Conservation (phyloP, 2,888 invertebrate genomes). For the Sarcophaga subvicina region DNA sequence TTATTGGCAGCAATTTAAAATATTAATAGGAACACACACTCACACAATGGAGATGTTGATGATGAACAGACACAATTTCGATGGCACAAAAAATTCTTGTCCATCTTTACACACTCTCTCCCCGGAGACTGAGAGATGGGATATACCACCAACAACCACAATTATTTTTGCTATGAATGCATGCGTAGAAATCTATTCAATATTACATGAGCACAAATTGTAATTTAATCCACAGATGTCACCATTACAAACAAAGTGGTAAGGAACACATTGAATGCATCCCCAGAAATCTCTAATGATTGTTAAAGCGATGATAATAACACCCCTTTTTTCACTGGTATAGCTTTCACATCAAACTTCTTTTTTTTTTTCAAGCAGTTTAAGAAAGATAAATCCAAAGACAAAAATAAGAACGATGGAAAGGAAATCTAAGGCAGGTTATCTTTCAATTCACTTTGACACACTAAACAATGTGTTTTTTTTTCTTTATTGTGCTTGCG, state of each 20-base stretch:
- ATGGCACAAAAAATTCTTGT: no score
- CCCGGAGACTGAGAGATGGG: slow-evolving; percentile 30
- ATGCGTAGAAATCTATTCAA: slow-evolving; percentile 72
- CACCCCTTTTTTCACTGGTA: slow-evolving; percentile 34
- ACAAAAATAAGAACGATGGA: neutral
- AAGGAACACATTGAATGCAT: slow-evolving; percentile 61
- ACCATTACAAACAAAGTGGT: slow-evolving; percentile 79
- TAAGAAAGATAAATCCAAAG: slow-evolving; percentile 8
- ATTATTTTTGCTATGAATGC: slow-evolving; percentile 46
- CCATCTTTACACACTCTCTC: slow-evolving; percentile 19
- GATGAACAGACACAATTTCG: neutral
- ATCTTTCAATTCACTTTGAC: slow-evolving; percentile 48
- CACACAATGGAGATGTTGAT: neutral
- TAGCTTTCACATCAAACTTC: neutral
- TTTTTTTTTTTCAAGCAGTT: neutral
- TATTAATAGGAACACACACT: slow-evolving; percentile 73
- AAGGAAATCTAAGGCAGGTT: slow-evolving; percentile 46
- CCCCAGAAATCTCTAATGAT: slow-evolving; percentile 16
- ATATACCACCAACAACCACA: slow-evolving; percentile 58
- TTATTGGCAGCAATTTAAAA: slow-evolving; percentile 77
- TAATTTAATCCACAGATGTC: slow-evolving; percentile 83
- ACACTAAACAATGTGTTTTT: slow-evolving; percentile 45
- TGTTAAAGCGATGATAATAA: slow-evolving; percentile 41
- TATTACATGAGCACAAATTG: slow-evolving; percentile 81
- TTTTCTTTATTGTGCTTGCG: neutral